Evolutionary conservation across 2,888 invertebrate species (phyloP).

Genomic region (Oeneis ivallda): DNA sequence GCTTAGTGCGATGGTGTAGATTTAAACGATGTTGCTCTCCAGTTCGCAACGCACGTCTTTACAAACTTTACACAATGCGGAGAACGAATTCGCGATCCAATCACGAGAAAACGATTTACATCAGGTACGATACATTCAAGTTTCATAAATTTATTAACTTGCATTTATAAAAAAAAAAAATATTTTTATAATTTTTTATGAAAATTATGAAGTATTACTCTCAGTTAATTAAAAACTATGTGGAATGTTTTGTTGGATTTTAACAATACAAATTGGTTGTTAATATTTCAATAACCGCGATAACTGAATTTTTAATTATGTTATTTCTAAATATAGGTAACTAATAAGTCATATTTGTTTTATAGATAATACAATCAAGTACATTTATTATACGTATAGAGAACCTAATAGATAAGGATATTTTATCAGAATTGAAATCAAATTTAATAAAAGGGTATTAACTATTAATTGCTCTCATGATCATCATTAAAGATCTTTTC

Average conservation of each 20-base stretch:
- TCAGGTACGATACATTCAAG: constrained; percentile 29
- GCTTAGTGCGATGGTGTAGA: constrained; percentile 45
- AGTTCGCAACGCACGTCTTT: constrained; percentile 65
- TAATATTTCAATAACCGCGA: neutral
- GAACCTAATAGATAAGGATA: neutral
- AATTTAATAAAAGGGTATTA: neutral
- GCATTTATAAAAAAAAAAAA: no score
- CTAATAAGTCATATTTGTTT: neutral
- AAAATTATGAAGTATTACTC: no score
- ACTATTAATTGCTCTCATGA: neutral
- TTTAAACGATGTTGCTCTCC: constrained; percentile 72
- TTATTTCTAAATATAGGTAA: constrained; percentile 1
- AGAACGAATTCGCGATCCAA: constrained; percentile 43
- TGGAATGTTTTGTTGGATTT: neutral
- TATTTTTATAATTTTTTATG: no score
- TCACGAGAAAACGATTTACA: constrained; percentile 25
- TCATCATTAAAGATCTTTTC: neutral
- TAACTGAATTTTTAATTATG: neutral
- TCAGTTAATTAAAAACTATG: neutral
- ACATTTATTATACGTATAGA: neutral
- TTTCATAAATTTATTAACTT: neutral
- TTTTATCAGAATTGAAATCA: neutral
- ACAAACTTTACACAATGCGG: constrained; percentile 40
- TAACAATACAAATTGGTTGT: neutral
- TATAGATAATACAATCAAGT: constrained; percentile 7